Base-by-base conservation (phyloP, 2,797 vertebrate genomes). In the Eremophila alpestris region DNA sequence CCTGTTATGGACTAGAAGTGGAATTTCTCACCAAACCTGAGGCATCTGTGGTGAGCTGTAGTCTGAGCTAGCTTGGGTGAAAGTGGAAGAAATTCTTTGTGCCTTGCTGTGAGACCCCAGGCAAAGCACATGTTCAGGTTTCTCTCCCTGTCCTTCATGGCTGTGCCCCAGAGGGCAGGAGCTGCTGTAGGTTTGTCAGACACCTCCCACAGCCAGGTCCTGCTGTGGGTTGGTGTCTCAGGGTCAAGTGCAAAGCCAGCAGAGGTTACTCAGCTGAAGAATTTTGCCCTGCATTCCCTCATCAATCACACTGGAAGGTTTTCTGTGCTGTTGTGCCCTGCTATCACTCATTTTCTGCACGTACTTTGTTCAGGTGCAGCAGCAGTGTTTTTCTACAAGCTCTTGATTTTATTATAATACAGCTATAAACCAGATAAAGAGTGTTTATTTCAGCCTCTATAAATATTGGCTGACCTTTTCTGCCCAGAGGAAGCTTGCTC, bases 391-490 rank as follows among this genome's bases (percentile, higher is more conserved):
- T 92, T 76, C 80, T 83, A 76, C 48, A 51, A 64, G 74, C 92
- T 86, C 78, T 67, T 90, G 81, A 94, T 94, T 91, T 93, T 73
- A 76, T 92, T 95, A 70, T 78, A 95, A 91, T 81, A 22, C 60
- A 71, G 59, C 84, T 80, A 74, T 96, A 95, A 96, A 96, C 40
- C 55, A 93, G 67, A 76, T 76, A 83, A 94, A 89, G 77, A 78
- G 29, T 43, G 4, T 74, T 96, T 95, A 78, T 87, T 90, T 76
- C 79, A 64, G 74, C 75, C 71, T 19, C 88, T 91, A 74, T 91
- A 94, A 88, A 94, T 93, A 94, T 34, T 91, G 68, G 15, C 79
- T 96, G 94, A 95, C 92, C 95, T 95, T 93, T 93, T 54, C 75
- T 94, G 69, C 64, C 91, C 69, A 32, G 86, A 93, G 91, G 83